Conservation (phyloP, 1,140 invertebrate genomes). For the Vanessa tameamea region DNA sequence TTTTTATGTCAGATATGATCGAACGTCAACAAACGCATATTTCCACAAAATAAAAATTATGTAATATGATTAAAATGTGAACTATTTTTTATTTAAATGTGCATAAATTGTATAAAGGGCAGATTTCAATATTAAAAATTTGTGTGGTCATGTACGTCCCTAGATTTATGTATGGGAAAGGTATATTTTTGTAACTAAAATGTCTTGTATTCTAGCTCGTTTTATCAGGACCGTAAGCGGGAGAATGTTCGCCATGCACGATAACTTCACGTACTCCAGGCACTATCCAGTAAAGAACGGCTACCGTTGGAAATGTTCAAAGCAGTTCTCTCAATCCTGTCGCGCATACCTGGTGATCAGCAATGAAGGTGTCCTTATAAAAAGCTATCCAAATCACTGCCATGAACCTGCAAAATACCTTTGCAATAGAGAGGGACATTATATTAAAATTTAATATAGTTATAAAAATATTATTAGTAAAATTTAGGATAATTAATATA, state of each 20-base stretch:
- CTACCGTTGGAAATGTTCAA: conserved; percentile 52
- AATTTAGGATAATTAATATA: background rate
- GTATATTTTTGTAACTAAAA: background rate
- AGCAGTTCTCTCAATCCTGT: conserved; percentile 49
- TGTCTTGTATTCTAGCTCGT: conserved; percentile 38
- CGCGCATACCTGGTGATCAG: conserved; percentile 44
- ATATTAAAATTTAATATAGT: background rate
- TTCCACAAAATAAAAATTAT: too few relatives aligned
- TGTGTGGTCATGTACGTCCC: too few relatives aligned
- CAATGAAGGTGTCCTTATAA: conserved; percentile 34
- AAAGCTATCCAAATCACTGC: conserved; percentile 13
- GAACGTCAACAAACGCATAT: too few relatives aligned
- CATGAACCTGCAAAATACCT: conserved; percentile 14
- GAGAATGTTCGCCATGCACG: conserved; percentile 42
- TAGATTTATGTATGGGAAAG: background rate
- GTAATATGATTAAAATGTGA: too few relatives aligned
- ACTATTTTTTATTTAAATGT: too few relatives aligned
- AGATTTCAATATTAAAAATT: too few relatives aligned
- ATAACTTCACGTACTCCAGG: conserved; percentile 49
- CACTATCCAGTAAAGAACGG: conserved; percentile 45
- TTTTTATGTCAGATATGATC: too few relatives aligned
- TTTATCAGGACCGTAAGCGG: conserved; percentile 43
- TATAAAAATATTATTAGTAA: background rate
- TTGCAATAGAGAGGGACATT: background rate
- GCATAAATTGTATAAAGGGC: too few relatives aligned